These are phyloP conservation scores for Micromys minutus DNA, from an alignment of 2,113 vertebrate species.

Conservation along the genomic window DNA sequence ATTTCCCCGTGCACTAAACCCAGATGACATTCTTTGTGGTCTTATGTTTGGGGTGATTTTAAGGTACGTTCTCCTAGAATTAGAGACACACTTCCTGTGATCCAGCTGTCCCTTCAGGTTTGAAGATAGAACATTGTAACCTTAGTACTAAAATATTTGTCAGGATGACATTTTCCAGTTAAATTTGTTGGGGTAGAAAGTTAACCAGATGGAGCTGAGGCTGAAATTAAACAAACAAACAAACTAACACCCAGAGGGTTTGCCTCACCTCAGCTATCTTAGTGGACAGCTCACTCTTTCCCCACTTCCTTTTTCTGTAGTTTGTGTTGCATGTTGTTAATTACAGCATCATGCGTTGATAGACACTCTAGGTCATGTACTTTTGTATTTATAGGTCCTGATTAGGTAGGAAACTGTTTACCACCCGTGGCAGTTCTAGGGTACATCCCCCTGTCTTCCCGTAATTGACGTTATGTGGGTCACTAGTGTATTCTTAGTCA, in stretches of 20 bases:
- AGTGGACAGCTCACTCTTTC: not conserved
- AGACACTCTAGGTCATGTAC: not conserved
- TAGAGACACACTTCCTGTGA: constrained; percentile 30
- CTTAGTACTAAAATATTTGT: constrained; percentile 3
- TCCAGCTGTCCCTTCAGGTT: not conserved
- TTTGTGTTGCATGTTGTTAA: constrained; percentile 4
- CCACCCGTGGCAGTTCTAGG: not conserved
- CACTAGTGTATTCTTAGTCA: not conserved
- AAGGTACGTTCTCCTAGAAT: constrained; percentile 9
- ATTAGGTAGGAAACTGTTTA: not conserved
- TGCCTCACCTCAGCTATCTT: constrained; percentile 42
- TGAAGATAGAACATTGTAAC: not conserved
- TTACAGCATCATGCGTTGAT: not conserved
- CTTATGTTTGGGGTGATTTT: constrained; percentile 39
- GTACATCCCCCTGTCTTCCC: not conserved
- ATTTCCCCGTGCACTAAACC: constrained; percentile 20
- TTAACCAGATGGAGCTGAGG: constrained; percentile 50
- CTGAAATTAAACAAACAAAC: not conserved
- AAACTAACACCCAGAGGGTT: not conserved
- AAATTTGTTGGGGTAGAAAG: constrained; percentile 36
- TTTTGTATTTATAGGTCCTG: constrained; percentile 22
- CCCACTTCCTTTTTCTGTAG: constrained; percentile 6
- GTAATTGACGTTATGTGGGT: not conserved
- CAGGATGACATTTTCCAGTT: constrained; percentile 40
- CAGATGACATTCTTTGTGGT: not conserved